These are phyloP conservation scores for Hemaris fuciformis DNA, from an alignment of 2,888 invertebrate genomes.

Conservation along the genomic window DNA sequence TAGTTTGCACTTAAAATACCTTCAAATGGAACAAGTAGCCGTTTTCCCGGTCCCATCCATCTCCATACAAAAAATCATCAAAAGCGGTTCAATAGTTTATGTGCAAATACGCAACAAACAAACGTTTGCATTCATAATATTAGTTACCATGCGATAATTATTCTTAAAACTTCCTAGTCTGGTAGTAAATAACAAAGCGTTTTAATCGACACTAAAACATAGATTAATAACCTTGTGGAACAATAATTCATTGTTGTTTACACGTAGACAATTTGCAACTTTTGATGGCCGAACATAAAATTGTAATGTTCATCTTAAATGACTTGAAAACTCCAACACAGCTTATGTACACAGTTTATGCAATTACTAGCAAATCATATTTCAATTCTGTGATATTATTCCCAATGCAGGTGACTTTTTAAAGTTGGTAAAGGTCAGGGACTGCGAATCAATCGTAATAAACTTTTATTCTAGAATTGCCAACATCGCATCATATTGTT, in stretches of 20 bases:
- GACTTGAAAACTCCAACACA: background rate
- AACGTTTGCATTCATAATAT: no score
- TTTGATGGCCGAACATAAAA: background rate
- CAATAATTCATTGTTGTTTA: background rate
- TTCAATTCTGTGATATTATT: background rate
- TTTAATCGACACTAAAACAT: background rate
- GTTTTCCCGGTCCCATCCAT: no score
- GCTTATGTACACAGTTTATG: background rate
- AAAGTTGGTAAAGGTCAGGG: background rate
- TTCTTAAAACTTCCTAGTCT: background rate
- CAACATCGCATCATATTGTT: background rate
- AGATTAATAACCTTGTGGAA: background rate
- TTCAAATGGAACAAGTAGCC: no score
- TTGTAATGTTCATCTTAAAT: background rate
- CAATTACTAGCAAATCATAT: background rate
- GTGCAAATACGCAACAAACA: no score
- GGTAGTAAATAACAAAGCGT: background rate
- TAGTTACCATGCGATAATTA: background rate
- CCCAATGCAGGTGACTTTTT: background rate
- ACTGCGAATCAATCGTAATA: background rate
- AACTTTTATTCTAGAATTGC: background rate
- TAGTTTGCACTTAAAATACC: no score
- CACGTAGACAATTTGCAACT: background rate
- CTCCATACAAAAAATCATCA: no score
- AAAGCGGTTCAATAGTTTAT: no score